Percentiles rank a stretch among this genome's conserved stretches.
Evolutionary conservation across 1,140 invertebrate genomes (phyloP).

Genomic region (Spodoptera frugiperda): DNA sequence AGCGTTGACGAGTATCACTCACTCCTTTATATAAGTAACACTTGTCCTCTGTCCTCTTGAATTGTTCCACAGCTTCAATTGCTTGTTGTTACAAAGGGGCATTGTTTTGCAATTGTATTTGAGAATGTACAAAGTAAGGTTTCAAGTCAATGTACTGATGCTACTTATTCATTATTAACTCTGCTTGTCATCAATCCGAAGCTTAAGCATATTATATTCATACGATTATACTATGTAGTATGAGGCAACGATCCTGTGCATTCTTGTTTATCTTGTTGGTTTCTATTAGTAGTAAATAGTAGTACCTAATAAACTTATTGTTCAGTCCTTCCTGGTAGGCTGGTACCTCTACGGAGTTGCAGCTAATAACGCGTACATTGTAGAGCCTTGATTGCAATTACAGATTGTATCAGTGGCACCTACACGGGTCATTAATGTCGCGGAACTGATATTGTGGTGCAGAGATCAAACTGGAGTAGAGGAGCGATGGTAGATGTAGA

Average conservation of each 20-base stretch:
- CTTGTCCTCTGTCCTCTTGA: background rate
- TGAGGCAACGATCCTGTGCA: no score
- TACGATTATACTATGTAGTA: no score
- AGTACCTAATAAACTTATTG: constrained; percentile 3
- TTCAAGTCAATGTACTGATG: no score
- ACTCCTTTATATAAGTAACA: constrained; percentile 6
- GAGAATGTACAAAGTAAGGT: background rate
- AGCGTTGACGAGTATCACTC: background rate
- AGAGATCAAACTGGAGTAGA: constrained; percentile 12
- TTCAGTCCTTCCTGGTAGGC: background rate
- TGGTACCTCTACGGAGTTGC: background rate
- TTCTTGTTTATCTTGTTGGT: no score
- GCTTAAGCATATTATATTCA: no score
- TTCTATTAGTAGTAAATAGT: background rate
- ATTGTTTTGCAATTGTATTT: background rate
- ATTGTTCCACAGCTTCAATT: constrained; percentile 6
- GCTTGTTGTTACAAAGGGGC: background rate
- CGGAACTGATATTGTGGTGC: background rate
- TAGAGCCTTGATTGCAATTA: constrained; percentile 27
- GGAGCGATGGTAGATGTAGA: background rate
- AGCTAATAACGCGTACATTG: constrained; percentile 9
- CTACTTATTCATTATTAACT: no score
- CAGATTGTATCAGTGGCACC: constrained; percentile 26
- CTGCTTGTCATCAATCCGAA: no score
- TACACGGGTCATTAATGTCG: constrained; percentile 28